Evolutionary conservation across 2,797 vertebrate species (phyloP).

Genomic region (Phoebastria nigripes): DNA sequence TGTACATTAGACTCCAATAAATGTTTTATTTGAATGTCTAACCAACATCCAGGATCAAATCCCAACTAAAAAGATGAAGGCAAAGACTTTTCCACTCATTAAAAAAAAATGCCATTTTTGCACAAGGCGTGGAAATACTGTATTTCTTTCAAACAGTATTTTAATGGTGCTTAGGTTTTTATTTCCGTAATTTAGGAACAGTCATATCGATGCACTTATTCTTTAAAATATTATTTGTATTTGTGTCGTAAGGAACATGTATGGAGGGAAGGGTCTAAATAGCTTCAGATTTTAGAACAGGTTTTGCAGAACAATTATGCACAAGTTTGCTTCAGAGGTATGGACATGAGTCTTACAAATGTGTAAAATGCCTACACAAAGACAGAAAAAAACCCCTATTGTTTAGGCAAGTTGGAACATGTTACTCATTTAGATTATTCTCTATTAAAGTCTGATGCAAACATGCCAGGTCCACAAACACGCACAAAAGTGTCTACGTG

Average conservation of each 20-base stretch:
- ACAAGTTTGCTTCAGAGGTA: neutral
- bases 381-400: neutral
- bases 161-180: neutral
- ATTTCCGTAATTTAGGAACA: neutral
- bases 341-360: neutral
- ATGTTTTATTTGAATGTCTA: neutral
- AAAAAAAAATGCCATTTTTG: neutral
- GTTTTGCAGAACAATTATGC: neutral
- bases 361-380: neutral
- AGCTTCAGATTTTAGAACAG: neutral
- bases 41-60: neutral
- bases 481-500: neutral
- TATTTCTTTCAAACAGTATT: neutral
- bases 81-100: neutral
- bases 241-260: neutral
- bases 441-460: conserved; percentile 7
- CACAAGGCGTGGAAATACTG: neutral
- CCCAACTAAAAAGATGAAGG: neutral
- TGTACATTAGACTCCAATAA: neutral
- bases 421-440: neutral
- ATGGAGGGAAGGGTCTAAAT: neutral
- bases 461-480: neutral
- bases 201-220: neutral
- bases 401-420: neutral
- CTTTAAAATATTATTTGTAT: neutral